Percentiles rank a stretch among this genome's conserved stretches.
These are phyloP conservation scores for Mycogona germanica DNA, from an alignment of 2,888 invertebrate species.

Conservation along the genomic window DNA sequence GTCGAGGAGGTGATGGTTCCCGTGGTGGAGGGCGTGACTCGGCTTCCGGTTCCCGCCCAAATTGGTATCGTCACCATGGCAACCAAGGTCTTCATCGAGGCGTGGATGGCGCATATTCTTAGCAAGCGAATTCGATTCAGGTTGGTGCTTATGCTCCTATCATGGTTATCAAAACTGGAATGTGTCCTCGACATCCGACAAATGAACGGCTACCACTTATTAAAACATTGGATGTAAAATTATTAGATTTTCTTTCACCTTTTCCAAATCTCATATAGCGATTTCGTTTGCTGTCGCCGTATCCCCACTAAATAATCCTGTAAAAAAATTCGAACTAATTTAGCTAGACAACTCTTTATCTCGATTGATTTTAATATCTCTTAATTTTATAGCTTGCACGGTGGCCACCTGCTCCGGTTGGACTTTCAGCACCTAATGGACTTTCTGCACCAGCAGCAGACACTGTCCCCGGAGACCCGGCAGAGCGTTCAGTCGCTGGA, in stretches of 20 bases:
- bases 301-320: no score
- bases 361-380: not conserved
- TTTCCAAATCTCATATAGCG: no score
- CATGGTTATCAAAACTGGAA: no score
- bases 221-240: no score
- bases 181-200: no score
- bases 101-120: slow-evolving; percentile 78
- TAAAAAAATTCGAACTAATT: no score
- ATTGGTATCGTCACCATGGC: slow-evolving; percentile 60
- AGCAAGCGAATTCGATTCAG: slow-evolving; percentile 67
- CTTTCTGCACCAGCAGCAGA: slow-evolving; percentile 48
- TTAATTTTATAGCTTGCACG: slow-evolving; percentile 46
- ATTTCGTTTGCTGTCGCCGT: no score
- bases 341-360: no score
- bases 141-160: slow-evolving; percentile 29
- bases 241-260: no score
- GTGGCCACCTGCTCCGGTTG: slow-evolving; percentile 62
- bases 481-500: slow-evolving; percentile 32
- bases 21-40: slow-evolving; percentile 59
- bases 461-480: slow-evolving; percentile 30
- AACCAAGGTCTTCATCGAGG: slow-evolving; percentile 67
- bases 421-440: slow-evolving; percentile 66
- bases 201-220: no score
- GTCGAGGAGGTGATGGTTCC: slow-evolving; percentile 64
- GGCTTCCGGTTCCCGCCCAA: slow-evolving; percentile 35